Evolutionary conservation across 2,113 vertebrate genomes (phyloP), one percentile per base, ranked within the genome.

Genomic region (Toxotes chatareus): DNA sequence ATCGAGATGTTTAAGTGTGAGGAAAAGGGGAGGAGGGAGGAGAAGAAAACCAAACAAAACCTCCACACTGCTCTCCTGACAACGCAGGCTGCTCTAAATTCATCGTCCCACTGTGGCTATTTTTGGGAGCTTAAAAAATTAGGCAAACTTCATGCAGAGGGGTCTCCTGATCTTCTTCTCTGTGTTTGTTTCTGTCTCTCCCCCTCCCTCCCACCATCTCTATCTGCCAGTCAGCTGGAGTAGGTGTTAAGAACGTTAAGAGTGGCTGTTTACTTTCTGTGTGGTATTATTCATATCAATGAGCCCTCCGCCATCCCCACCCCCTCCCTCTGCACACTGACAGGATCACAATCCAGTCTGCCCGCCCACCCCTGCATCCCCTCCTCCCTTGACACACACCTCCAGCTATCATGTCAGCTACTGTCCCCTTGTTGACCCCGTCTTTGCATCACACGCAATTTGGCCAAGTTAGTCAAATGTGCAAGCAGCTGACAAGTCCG

Each of bases 391-490:
- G 44, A 84, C 69, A 73, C 71, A 31, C 83, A 86, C 83, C 88
- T 86, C 80, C 82, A 84, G 83, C 85, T 55, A 80, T 77, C 86
- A 17, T 86, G 86, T 91, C 83, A 81, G 69, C 89, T n/a, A n/a
- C 86, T 93, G 93, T 91, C 93, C 93, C 86, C 88, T 89, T 23
- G 1, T 27, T 93, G 93, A 93, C 93, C 94, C 86, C 68, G 23
- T 77, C 75, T 86, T 72, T 70, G 75, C 77, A 70, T 83, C 85
- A 74, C 70, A 64, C 70, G 36, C 74, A 83, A 72, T 85, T 86
- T 72, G 84, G 68, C 72, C 65, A 79, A 76, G 61, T 84, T 83
- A 55, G 56, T 62, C 76, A 51, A 79, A 81, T 68, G 78, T 76
- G 66, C 66, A 79, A 61, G 66, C 73, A 76, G 80, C 78, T 84